A percentile compares a stretch with the other conserved stretches of the same genome.
These are phyloP conservation scores for Hydractinia echinata DNA, from an alignment of 30 jellyfish, hydroid and myxozoan genomes.

Conservation along the genomic window DNA sequence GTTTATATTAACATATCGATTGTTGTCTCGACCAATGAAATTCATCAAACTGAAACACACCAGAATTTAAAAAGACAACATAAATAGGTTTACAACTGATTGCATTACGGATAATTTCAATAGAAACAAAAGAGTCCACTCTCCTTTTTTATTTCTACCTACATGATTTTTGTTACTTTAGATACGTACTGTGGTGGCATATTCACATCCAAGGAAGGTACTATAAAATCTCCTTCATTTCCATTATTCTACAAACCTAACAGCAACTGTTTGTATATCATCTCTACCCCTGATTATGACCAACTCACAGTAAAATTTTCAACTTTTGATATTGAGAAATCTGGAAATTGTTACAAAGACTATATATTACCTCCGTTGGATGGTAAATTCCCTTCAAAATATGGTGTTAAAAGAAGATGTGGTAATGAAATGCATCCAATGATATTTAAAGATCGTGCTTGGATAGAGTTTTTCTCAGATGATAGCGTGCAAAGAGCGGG, in stretches of 20 bases:
- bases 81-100: background rate
- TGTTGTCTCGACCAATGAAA: no score
- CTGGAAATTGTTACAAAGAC: constrained; percentile 47
- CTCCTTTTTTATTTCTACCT: background rate
- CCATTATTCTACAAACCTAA: constrained; percentile 51
- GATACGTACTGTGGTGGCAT: constrained; percentile 67
- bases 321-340: constrained; percentile 51
- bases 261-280: constrained; percentile 59
- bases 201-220: constrained; percentile 34
- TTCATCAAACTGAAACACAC: no score
- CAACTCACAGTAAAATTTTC: constrained; percentile 39
- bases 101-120: background rate
- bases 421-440: constrained; percentile 48
- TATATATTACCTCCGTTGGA: constrained; percentile 47
- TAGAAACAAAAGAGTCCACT: background rate
- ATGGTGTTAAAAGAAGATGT: constrained; percentile 60
- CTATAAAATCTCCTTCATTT: constrained; percentile 46
- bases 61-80: background rate
- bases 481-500: constrained; percentile 24
- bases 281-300: constrained; percentile 49
- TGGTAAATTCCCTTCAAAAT: constrained; percentile 62
- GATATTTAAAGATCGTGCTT: constrained; percentile 58
- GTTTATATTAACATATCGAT: no score
- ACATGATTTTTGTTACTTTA: constrained; percentile 1
- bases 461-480: constrained; percentile 77